Conservation (phyloP, 2,113 vertebrate genomes). For the Phocoena phocoena region DNA sequence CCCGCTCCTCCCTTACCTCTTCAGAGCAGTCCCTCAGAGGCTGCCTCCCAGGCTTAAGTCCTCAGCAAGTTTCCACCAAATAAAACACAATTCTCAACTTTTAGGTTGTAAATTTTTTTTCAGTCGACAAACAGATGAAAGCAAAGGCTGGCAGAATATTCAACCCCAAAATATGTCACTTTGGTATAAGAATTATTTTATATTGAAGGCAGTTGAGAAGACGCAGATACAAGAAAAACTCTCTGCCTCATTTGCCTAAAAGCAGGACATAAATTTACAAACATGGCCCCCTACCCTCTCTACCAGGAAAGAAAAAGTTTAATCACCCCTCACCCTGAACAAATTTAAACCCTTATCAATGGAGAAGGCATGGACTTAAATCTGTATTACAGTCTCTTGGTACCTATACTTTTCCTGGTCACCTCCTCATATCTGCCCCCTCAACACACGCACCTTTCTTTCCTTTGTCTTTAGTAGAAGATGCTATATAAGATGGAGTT, state of each 20-base stretch:
- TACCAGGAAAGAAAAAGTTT: neutral
- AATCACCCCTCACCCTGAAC: neutral
- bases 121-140: neutral
- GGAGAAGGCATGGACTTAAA: neutral
- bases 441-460: neutral
- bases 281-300: neutral
- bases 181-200: neutral
- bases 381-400: neutral
- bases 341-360: neutral
- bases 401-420: neutral
- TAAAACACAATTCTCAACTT: neutral
- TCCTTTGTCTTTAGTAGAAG: neutral
- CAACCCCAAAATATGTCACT: neutral
- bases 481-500: neutral
- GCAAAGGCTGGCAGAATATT: neutral
- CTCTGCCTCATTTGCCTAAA: neutral
- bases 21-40: neutral
- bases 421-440: neutral
- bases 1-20: neutral
- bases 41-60: neutral
- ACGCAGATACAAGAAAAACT: neutral
- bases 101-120: neutral
- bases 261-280: neutral
- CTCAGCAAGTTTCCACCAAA: neutral
- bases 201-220: neutral